Conservation (phyloP, 1,140 invertebrate genomes). For the Drosophila pandora region DNA sequence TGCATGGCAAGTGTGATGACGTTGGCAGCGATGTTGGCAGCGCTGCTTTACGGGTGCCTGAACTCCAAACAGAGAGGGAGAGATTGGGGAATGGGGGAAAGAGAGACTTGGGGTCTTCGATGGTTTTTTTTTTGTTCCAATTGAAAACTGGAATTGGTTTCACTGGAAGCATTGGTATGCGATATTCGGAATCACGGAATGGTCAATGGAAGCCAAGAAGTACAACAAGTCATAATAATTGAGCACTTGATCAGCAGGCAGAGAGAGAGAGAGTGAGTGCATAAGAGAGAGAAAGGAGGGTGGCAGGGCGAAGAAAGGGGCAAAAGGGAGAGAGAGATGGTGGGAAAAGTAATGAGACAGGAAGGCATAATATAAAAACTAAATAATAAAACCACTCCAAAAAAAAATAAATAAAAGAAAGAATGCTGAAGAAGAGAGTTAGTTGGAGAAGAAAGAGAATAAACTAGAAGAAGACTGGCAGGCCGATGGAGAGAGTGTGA, state of each 20-base stretch:
- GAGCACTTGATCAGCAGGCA: conserved; percentile 71
- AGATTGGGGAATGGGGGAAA: conserved; percentile 4
- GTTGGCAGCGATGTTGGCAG: conserved; percentile 45
- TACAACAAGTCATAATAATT: conserved; percentile 75
- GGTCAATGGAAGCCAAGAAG: conserved; percentile 73
- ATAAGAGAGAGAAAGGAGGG: neutral
- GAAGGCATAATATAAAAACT: neutral
- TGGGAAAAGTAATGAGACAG: neutral
- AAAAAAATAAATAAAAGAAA: neutral
- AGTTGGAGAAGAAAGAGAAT: neutral
- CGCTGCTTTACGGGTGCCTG: conserved; percentile 69
- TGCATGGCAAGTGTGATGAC: conserved; percentile 43
- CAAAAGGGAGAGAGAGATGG: neutral
- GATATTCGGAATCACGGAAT: conserved; percentile 77
- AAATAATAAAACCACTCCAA: neutral
- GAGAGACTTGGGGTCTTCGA: conserved; percentile 16
- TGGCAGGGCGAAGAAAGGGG: neutral
- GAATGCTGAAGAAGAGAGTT: neutral
- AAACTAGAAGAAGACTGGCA: neutral
- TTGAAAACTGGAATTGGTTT: conserved; percentile 82
- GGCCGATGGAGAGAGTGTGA: neutral
- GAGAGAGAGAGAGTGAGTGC: conserved; percentile 13
- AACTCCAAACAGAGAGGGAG: conserved; percentile 32
- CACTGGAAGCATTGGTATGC: conserved; percentile 79
- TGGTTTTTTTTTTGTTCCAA: conserved; percentile 59